These are phyloP conservation scores for Propithecus coquereli DNA, from an alignment of 2,113 vertebrate species.

Conservation along the genomic window DNA sequence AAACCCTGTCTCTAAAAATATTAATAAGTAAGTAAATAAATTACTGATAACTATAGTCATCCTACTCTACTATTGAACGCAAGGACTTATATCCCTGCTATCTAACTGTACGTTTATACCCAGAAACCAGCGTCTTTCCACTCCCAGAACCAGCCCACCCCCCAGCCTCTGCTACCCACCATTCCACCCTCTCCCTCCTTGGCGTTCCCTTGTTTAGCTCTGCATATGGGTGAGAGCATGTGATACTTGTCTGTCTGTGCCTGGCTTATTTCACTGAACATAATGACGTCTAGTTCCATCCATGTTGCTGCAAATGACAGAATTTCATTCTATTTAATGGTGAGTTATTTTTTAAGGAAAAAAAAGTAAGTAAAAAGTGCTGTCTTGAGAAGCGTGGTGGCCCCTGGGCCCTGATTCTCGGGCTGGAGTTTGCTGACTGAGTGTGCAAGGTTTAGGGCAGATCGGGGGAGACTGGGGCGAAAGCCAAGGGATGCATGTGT, in stretches of 20 bases:
- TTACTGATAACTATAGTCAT: neutral
- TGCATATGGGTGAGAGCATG: neutral
- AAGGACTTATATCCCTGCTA: neutral
- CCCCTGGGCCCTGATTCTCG: fast-evolving
- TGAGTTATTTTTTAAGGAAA: neutral
- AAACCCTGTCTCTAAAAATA: too few relatives aligned
- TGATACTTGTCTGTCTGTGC: neutral
- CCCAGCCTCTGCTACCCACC: neutral
- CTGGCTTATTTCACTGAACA: neutral
- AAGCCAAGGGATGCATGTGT: fast-evolving
- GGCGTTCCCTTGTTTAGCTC: neutral
- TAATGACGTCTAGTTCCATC: neutral
- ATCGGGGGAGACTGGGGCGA: fast-evolving
- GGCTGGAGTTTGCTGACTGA: fast-evolving
- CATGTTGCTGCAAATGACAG: neutral
- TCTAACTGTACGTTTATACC: neutral
- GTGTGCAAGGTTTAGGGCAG: fast-evolving
- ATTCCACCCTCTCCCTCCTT: neutral
- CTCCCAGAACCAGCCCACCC: neutral
- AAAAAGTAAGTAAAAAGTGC: neutral
- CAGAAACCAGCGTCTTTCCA: neutral
- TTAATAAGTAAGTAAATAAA: too few relatives aligned
- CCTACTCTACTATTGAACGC: neutral
- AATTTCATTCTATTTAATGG: neutral
- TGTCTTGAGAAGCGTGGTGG: fast-evolving